These are phyloP conservation scores for Balaenoptera acutorostrata DNA, from an alignment of 2,113 vertebrate species.

Conservation along the genomic window DNA sequence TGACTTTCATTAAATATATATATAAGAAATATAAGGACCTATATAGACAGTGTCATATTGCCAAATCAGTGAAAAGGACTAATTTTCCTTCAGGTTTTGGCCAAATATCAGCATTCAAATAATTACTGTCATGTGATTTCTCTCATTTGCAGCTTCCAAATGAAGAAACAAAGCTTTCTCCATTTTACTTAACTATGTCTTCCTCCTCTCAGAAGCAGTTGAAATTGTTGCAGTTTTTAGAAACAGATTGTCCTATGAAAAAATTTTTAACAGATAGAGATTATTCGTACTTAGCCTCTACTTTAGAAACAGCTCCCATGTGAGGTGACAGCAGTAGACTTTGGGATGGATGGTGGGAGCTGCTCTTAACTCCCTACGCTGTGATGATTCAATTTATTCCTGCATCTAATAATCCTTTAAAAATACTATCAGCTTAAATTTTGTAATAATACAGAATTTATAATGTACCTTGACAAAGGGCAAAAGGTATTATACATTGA, in stretches of 20 bases:
- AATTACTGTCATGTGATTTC: not conserved
- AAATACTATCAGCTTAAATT: constrained; percentile 48
- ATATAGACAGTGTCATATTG: not conserved
- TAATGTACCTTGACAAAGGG: constrained; percentile 47
- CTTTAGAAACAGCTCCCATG: constrained; percentile 50
- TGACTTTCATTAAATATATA: not conserved
- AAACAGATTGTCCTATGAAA: not conserved
- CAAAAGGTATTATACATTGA: constrained; percentile 38
- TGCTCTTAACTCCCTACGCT: constrained; percentile 31
- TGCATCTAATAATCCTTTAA: constrained; percentile 55
- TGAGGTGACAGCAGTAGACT: constrained; percentile 14
- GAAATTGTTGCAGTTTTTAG: not conserved
- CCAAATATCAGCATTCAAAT: not conserved
- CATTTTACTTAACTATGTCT: not conserved
- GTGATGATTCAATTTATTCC: constrained; percentile 56
- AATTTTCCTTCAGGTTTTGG: not conserved
- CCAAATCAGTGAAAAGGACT: not conserved
- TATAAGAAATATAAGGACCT: not conserved
- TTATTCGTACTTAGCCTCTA: not conserved
- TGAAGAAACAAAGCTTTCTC: not conserved
- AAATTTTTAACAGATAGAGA: constrained; percentile 8
- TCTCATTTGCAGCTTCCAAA: not conserved
- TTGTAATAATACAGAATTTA: constrained; percentile 56
- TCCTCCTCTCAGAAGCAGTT: not conserved
- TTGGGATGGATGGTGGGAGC: not conserved